A percentile compares a stretch with the other conserved stretches of the same genome.
These are phyloP conservation scores for Perca flavescens DNA, from an alignment of 2,113 vertebrate genomes.

Conservation along the genomic window DNA sequence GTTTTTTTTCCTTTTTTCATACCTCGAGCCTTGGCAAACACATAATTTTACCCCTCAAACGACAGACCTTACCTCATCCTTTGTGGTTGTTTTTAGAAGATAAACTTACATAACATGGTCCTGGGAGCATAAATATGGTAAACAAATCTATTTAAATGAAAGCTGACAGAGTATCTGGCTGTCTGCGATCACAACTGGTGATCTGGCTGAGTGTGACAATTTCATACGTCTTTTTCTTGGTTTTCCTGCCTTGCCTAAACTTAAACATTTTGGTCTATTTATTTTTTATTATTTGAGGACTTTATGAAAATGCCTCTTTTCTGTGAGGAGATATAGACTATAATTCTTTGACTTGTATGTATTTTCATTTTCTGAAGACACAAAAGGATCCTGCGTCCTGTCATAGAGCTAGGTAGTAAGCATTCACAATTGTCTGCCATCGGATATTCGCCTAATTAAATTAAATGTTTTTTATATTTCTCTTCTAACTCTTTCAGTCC, in stretches of 20 bases:
- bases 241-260: slow-evolving; percentile 7
- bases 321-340: not conserved
- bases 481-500: slow-evolving; percentile 18
- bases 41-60: slow-evolving; percentile 20
- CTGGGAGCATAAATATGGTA: slow-evolving; percentile 47
- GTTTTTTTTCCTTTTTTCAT: not conserved
- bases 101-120: slow-evolving; percentile 52
- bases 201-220: slow-evolving; percentile 30
- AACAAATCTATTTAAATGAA: slow-evolving; percentile 58
- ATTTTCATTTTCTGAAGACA: slow-evolving; percentile 21
- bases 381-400: not conserved
- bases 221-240: slow-evolving; percentile 11
- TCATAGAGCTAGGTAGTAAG: not conserved
- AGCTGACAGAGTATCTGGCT: slow-evolving; percentile 37
- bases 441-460: slow-evolving; percentile 46
- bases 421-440: slow-evolving; percentile 36
- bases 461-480: slow-evolving; percentile 13
- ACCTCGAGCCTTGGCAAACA: slow-evolving; percentile 15
- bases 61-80: slow-evolving; percentile 48
- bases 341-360: not conserved
- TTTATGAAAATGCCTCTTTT: not conserved
- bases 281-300: slow-evolving; percentile 2
- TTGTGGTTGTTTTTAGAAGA: slow-evolving; percentile 41
- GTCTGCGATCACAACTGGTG: slow-evolving; percentile 23
- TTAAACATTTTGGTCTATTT: slow-evolving; percentile 1